phyloP scores from a whole-genome alignment of 2,888 invertebrate genomes.

The Spisula solida region DNA sequence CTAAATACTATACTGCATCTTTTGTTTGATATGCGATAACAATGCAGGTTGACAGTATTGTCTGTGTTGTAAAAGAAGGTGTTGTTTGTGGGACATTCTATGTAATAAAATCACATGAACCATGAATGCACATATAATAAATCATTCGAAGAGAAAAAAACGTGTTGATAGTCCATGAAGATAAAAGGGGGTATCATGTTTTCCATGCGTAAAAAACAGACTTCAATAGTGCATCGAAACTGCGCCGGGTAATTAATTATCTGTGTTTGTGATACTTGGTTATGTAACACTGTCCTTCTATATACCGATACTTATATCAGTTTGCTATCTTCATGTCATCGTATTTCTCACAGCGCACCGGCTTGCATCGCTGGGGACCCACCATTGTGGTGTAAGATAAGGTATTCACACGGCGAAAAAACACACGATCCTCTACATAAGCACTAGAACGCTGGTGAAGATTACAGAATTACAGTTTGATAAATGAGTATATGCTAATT shows the following conservation, averaged over 20 bases:
- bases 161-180: slow-evolving; percentile 1
- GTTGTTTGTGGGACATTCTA: background rate
- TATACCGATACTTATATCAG: slow-evolving; percentile 35
- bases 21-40: background rate
- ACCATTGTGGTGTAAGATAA: slow-evolving; percentile 45
- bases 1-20: background rate
- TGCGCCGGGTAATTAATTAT: slow-evolving; percentile 44
- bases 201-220: background rate
- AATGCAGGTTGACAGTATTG: background rate
- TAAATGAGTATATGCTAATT: slow-evolving; percentile 68
- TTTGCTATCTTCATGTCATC: slow-evolving; percentile 49
- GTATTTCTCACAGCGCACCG: slow-evolving; percentile 50
- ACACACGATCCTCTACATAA: slow-evolving; percentile 21
- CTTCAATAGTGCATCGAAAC: slow-evolving; percentile 11
- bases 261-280: slow-evolving; percentile 20
- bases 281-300: slow-evolving; percentile 33
- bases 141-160: slow-evolving; percentile 9
- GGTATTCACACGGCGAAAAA: slow-evolving; percentile 38
- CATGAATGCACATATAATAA: background rate
- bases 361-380: slow-evolving; percentile 47
- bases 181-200: slow-evolving; percentile 18
- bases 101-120: background rate
- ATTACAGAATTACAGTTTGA: slow-evolving; percentile 65
- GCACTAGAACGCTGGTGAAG: slow-evolving; percentile 31
- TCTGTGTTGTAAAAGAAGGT: background rate